A percentile compares a stretch with the other conserved stretches of the same genome.
Evolutionary conservation across 1,140 invertebrate species (phyloP).

Genomic region (Drosophila sp.): DNA sequence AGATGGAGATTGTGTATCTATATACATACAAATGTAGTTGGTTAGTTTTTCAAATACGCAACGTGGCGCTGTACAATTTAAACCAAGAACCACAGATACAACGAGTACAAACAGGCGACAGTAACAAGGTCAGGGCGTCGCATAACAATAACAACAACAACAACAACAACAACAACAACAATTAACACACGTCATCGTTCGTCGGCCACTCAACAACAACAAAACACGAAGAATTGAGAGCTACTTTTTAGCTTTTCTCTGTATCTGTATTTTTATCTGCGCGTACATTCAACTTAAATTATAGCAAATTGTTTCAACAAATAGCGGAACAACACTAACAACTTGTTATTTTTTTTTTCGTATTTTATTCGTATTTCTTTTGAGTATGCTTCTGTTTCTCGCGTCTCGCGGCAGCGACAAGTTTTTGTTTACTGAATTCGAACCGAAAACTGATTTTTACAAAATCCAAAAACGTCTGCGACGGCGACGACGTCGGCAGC

Average conservation of each 20-base stretch:
- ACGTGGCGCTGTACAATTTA: slow-evolving; percentile 50
- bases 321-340: slow-evolving; percentile 49
- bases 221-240: slow-evolving; percentile 21
- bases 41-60: slow-evolving; percentile 21
- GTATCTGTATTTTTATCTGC: slow-evolving; percentile 11
- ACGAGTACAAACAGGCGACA: slow-evolving; percentile 35
- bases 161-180: slow-evolving; percentile 35
- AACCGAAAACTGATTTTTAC: slow-evolving; percentile 79
- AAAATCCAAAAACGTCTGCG: slow-evolving; percentile 47
- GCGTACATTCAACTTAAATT: slow-evolving; percentile 70
- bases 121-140: slow-evolving; percentile 78
- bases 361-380: slow-evolving; percentile 37
- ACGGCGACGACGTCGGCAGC: slow-evolving; percentile 40
- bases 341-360: slow-evolving; percentile 18
- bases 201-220: slow-evolving; percentile 37
- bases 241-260: slow-evolving; percentile 22
- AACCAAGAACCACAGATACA: slow-evolving; percentile 44
- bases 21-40: slow-evolving; percentile 11
- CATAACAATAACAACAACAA: slow-evolving; percentile 38
- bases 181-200: slow-evolving; percentile 67
- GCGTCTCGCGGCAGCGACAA: slow-evolving; percentile 83
- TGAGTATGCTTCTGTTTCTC: too few relatives aligned
- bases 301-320: slow-evolving; percentile 78
- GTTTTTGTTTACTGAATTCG: slow-evolving; percentile 84
- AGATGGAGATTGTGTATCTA: slow-evolving; percentile 9